phyloP scores from a whole-genome alignment of 2,888 invertebrate species.

The Thysanoteuthis rhombus region DNA sequence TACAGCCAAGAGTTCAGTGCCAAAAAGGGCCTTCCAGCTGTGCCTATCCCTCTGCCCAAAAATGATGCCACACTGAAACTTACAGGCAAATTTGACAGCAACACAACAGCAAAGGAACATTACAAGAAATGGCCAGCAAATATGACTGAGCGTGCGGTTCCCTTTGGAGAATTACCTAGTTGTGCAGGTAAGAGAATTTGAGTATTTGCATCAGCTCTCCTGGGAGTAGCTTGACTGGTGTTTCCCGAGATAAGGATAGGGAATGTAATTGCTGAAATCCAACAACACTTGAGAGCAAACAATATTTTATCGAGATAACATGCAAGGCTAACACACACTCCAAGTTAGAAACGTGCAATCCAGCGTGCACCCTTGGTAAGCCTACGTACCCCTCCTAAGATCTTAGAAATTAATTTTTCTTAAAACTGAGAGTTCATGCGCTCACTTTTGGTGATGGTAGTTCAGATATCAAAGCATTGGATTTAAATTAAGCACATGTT shows the following conservation, averaged over 20 bases:
- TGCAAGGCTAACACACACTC: too few species aligned
- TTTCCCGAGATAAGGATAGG: neutral
- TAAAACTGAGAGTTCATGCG: too few species aligned
- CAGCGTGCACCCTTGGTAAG: too few species aligned
- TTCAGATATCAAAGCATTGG: too few species aligned
- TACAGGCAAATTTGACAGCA: constrained; percentile 52
- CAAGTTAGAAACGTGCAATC: too few species aligned
- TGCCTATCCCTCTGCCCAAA: constrained; percentile 38
- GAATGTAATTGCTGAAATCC: neutral
- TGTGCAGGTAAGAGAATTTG: constrained; percentile 53
- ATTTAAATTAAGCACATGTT: too few species aligned
- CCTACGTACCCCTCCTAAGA: too few species aligned
- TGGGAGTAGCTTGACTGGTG: neutral
- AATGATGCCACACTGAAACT: constrained; percentile 40
- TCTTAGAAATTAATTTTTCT: too few species aligned
- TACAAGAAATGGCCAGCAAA: constrained; percentile 60
- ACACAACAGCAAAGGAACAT: constrained; percentile 59
- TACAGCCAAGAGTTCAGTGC: constrained; percentile 55
- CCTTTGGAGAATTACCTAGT: constrained; percentile 63
- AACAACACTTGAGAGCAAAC: too few species aligned
- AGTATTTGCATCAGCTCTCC: neutral
- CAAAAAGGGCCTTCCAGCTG: constrained; percentile 43
- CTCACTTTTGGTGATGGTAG: too few species aligned
- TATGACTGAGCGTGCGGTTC: constrained; percentile 41
- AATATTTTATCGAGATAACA: too few species aligned